Conservation (phyloP, 2,888 invertebrate genomes). For the Mechanitis messenoides region DNA sequence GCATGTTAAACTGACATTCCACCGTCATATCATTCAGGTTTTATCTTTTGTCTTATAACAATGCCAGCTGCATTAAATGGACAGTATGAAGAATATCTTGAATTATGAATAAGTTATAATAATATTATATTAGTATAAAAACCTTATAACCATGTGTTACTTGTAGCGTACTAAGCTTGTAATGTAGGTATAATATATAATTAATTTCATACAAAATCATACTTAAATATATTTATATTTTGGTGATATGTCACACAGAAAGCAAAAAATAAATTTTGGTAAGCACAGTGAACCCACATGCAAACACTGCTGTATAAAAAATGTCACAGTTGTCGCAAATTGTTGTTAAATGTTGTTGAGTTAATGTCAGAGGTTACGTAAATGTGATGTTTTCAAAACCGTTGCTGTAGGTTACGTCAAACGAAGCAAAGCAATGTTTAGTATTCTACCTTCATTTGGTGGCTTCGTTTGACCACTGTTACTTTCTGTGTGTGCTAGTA, state of each 20-base stretch:
- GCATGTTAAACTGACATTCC: constrained; percentile 20
- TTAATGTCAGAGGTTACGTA: constrained; percentile 31
- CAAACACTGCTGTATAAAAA: constrained; percentile 52
- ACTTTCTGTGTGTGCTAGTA: constrained; percentile 69
- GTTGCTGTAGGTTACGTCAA: constrained; percentile 69
- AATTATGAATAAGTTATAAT: not conserved
- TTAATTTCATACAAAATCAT: not conserved
- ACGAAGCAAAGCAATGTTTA: constrained; percentile 66
- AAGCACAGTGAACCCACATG: constrained; percentile 61
- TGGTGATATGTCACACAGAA: constrained; percentile 34
- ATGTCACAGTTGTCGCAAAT: constrained; percentile 33
- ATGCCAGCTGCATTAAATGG: constrained; percentile 10
- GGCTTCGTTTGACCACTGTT: constrained; percentile 71
- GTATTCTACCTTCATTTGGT: constrained; percentile 66
- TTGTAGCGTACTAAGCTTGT: too few species aligned
- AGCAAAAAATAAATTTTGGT: constrained; percentile 37
- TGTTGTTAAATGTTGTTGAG: constrained; percentile 28
- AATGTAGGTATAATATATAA: too few species aligned
- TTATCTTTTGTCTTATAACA: constrained; percentile 21
- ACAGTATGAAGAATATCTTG: not conserved
- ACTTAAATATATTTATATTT: constrained; percentile 9
- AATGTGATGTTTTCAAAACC: constrained; percentile 38
- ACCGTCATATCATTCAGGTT: constrained; percentile 21
- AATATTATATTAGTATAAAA: not conserved
- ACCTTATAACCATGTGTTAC: not conserved